Conservation (phyloP, 2,113 vertebrate genomes). For the Heterotilapia buettikoferi region DNA sequence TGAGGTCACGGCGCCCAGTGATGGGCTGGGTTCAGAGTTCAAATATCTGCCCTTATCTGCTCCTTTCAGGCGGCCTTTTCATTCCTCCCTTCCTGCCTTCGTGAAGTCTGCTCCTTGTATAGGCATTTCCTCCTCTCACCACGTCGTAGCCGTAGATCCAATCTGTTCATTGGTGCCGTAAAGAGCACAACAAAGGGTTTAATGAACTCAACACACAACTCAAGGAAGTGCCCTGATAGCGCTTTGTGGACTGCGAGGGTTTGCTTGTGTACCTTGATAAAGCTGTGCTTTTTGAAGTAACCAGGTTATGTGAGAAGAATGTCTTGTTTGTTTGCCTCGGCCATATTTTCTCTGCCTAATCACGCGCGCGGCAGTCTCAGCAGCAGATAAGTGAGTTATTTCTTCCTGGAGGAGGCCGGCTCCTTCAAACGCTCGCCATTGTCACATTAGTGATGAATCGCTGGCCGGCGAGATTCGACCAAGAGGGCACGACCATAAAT, state of each 20-base stretch:
- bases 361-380: slow-evolving; percentile 8
- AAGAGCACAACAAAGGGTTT: slow-evolving; percentile 14
- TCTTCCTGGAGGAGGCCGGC: slow-evolving; percentile 15
- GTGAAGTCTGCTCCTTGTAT: slow-evolving; percentile 21
- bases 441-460: slow-evolving; percentile 31
- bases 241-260: not conserved
- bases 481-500: slow-evolving; percentile 38
- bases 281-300: not conserved
- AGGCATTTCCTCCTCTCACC: slow-evolving; percentile 30
- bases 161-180: slow-evolving; percentile 5
- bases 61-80: slow-evolving; percentile 33
- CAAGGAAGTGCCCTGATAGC: slow-evolving; percentile 20
- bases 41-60: slow-evolving; percentile 57
- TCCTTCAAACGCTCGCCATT: slow-evolving; percentile 26
- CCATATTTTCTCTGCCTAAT: slow-evolving; percentile 37
- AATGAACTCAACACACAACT: slow-evolving; percentile 23
- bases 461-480: not conserved
- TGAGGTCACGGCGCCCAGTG: slow-evolving; percentile 32
- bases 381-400: slow-evolving; percentile 52
- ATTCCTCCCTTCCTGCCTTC: slow-evolving; percentile 38
- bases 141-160: not conserved
- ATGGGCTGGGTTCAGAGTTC: slow-evolving; percentile 50
- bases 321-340: slow-evolving; percentile 29
- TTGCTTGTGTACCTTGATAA: slow-evolving; percentile 18
- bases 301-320: slow-evolving; percentile 19